Conservation (phyloP, 2,113 vertebrate species). For the Clarias magur region DNA sequence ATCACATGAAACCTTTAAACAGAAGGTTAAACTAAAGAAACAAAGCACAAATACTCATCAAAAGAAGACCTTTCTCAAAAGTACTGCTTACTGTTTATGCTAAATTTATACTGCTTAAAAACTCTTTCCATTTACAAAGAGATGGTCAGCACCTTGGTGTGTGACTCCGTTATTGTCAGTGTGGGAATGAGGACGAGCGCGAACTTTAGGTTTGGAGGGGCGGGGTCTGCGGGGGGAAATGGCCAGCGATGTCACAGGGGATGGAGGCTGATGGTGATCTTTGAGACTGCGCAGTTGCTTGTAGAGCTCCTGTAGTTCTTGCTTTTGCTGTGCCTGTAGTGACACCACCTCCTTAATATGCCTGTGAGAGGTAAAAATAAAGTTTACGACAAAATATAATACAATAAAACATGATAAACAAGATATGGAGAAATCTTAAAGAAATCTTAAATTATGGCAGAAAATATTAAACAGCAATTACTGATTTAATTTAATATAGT, state of each 20-base stretch:
- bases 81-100: neutral
- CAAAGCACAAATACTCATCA: neutral
- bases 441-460: neutral
- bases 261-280: conserved; percentile 74
- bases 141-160: conserved; percentile 69
- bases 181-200: conserved; percentile 79
- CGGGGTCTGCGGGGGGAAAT: conserved; percentile 81
- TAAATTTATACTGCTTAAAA: neutral
- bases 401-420: neutral
- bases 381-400: neutral
- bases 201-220: conserved; percentile 78
- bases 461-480: neutral
- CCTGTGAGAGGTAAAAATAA: conserved; percentile 60
- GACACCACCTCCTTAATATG: conserved; percentile 89
- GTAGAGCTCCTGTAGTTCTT: conserved; percentile 85
- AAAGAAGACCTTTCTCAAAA: neutral
- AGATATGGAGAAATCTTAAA: neutral
- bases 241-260: conserved; percentile 63
- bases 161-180: conserved; percentile 78
- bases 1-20: neutral
- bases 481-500: neutral
- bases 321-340: conserved; percentile 86
- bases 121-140: neutral
- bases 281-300: conserved; percentile 78
- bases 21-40: neutral